Evolutionary conservation across 2,113 vertebrate species (phyloP), one percentile per base, ranked within the genome.

Genomic region (Salvelinus alpinus): DNA sequence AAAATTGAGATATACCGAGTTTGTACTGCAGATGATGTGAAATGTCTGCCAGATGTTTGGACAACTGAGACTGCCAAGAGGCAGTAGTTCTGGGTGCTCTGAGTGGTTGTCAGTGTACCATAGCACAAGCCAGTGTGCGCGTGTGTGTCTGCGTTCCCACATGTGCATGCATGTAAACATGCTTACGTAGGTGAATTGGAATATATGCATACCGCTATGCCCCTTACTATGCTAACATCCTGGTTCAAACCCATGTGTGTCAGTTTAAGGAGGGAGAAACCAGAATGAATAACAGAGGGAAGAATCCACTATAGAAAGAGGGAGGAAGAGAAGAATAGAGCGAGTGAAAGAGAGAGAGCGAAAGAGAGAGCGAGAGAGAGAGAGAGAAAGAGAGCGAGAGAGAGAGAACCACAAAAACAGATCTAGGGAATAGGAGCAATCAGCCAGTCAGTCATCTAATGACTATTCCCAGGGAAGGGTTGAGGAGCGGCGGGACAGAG

Each of bases 401-500:
- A 68, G 71, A 70, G 75, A 44, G 62, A 60, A 85, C 87, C 82
- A 89, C 84, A 89, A 91, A 90, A 80, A 71, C 80, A 78, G 82
- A 85, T 76, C 80, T 82, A 79, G 89, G 86, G 90, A 92, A 86
- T 84, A 90, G 77, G 85, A 83, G 82, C 86, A 88, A 88, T 90
- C 88, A 92, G 88, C 84, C 87, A 86, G 84, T 86, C 89, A 90
- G 87, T 87, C 86, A 87, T 79, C 81, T 90, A 87, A 89, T 88
- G 84, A 90, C 85, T 78, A 85, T 88, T 82, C 87, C 89, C 84
- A 73, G 44, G 54, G 86, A 79, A 27, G 38, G 25, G 5, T 71
- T 27, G 29, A 44, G 38, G 25, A 48, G 20, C 24, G 47, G 48
- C 12, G 22, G 31, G 13, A 24, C 8, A 44, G 38, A 44, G 38